A percentile compares a stretch with the other conserved stretches of the same genome.
Evolutionary conservation across 2,113 vertebrate species (phyloP).

Genomic region (Bos javanicus): DNA sequence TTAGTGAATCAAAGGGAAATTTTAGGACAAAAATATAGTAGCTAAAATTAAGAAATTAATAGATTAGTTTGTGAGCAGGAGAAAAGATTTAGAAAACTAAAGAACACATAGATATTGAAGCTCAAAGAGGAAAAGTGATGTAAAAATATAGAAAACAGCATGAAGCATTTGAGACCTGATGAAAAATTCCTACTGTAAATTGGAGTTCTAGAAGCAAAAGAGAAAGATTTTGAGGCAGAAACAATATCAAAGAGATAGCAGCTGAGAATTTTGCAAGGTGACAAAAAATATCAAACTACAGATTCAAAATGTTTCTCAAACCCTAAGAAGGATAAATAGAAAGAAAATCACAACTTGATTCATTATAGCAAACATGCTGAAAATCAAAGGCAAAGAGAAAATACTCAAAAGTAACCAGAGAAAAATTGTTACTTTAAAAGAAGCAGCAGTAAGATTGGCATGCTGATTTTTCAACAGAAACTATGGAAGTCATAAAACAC

Average conservation of each 20-base stretch:
- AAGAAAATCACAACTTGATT: background rate
- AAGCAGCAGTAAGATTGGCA: background rate
- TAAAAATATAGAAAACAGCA: background rate
- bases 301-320: background rate
- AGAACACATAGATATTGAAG: background rate
- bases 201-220: background rate
- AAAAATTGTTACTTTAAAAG: background rate
- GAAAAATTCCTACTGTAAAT: background rate
- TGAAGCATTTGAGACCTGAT: background rate
- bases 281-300: background rate
- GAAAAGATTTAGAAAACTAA: background rate
- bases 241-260: background rate
- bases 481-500: background rate
- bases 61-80: background rate
- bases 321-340: background rate
- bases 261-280: background rate
- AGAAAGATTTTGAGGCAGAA: background rate
- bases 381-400: background rate
- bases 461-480: background rate
- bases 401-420: background rate
- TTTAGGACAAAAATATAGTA: background rate
- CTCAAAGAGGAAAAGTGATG: background rate
- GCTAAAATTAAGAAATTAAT: conserved; percentile 8
- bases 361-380: background rate
- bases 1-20: background rate